Base-by-base conservation (phyloP, 37 sponge, comb jelly and placozoan species). In the Spongilla lacustris region DNA sequence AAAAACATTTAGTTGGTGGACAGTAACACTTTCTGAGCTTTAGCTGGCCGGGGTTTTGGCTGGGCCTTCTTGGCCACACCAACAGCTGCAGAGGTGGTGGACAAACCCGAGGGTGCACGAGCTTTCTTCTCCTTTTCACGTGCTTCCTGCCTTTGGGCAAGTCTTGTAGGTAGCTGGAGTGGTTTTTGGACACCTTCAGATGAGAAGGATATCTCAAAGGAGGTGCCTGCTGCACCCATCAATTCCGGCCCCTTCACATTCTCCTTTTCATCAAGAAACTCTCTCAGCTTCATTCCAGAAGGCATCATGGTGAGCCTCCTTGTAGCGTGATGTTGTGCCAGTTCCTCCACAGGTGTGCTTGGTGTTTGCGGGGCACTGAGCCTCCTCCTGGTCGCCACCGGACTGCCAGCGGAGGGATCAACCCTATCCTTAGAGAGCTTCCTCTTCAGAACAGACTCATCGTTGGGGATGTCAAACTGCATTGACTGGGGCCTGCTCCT, bases 341-440 rank as follows among this genome's bases (percentile, higher is more conserved):
- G 41, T 8, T 10, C 25, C 21, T 81, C 12, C 0, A 34, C 25
- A 25, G 75, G 68, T n/a, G 81, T 29, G 26, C 74, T 31, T 28
- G 77, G 78, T 6, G 76, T 84, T 4, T 75, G 80, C 4, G 86
- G 80, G 27, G 80, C 75, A 74, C 87, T 87, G 74, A 67, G 28
- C 35, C 81, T 21, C 37, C 83, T 50, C 13, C 73, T 68, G 30
- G 73, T 48, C 14, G 31, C 22, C 29, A 46, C 26, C 0, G 84
- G 73, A 22, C 73, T 73, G 2, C 32, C 32, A 17, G 68, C 30
- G 30, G 67, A 70, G 46, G 46, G 27, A 26, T 82, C 72, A 41
- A 34, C 70, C 22, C 17, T 67, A 31, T 50, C 81, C 21, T 17
- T 25, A 10, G 41, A 9, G 5, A 69, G 58, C 70, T 81, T 81